Conservation (phyloP, 1,140 invertebrate species). For the Temnothorax curvispinosus region DNA sequence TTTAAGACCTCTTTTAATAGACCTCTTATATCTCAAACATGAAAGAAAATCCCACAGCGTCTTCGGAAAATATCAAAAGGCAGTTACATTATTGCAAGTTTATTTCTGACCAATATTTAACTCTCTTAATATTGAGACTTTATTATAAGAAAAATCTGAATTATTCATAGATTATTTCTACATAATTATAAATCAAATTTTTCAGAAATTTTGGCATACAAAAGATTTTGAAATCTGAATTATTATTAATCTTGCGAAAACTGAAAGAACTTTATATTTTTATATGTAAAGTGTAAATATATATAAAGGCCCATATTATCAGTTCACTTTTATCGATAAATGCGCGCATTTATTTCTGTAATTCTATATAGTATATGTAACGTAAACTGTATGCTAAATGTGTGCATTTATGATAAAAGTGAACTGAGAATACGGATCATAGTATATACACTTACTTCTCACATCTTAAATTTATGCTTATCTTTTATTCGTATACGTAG, state of each 20-base stretch:
- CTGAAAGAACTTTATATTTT: not conserved
- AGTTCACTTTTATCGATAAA: too few species aligned
- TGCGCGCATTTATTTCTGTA: too few species aligned
- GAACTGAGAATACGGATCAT: too few species aligned
- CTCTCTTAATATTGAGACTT: not conserved
- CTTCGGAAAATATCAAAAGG: not conserved
- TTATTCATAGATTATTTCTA: not conserved
- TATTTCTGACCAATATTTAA: not conserved
- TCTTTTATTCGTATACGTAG: too few species aligned
- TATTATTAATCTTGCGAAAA: not conserved
- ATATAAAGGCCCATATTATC: too few species aligned
- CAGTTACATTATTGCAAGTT: not conserved
- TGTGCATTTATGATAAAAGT: too few species aligned
- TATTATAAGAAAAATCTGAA: not conserved
- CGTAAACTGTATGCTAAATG: too few species aligned
- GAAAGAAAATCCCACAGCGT: not conserved
- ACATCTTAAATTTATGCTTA: too few species aligned
- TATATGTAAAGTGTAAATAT: not conserved
- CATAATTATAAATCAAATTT: not conserved
- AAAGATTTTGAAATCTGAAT: not conserved
- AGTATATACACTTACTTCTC: too few species aligned
- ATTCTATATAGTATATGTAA: too few species aligned
- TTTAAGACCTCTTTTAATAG: not conserved
- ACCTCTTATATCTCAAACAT: not conserved
- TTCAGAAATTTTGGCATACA: not conserved